Base-by-base conservation (phyloP, 1,140 invertebrate genomes). In the Drosophila seguyi region DNA sequence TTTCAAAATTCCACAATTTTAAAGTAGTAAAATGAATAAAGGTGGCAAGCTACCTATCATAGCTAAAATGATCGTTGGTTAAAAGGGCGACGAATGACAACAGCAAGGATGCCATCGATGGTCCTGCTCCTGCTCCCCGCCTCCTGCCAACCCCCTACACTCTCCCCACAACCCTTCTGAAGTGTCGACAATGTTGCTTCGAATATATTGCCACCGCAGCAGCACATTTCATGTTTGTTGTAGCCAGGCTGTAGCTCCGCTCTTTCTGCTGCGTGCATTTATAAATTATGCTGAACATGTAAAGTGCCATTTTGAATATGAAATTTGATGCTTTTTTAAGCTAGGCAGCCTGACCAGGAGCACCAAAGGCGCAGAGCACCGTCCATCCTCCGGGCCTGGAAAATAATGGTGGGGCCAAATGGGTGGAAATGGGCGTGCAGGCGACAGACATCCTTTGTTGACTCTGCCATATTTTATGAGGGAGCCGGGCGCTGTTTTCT, bases 271-370 rank as follows among this genome's bases (percentile, higher is more conserved):
- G 80, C 76, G 81, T 90, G 79, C 82, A 90, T 92, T 86, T 92
- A 92, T 92, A 92, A 92, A 92, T 92, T 92, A 92, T 92, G 85
- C 91, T 84, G 83, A 90, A 88, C 90, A 92, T 91, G 90, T 88
- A 92, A 92, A 92, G 74, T 92, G 91, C 87, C 91, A 92, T 92
- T 92, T 92, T 92, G 90, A 92, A 92, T 92, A 92, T 92, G 90
- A 92, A 92, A 92, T 92, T 92, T 92, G 90, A 92, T 92, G 90
- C 91, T 80, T 84, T 92, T 92, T 92, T 92, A 92, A 92, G 90
- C 90, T 84, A 65, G 45, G 58, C 56, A 57, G 60, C 60, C 81
- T 53, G 80, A 72, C 69, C 78, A 44, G 52, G 11, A 52, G 36
- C 52, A 29, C 13, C 27, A 45, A 39, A 36, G 65, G 42, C 39